phyloP scores from a whole-genome alignment of 2,113 vertebrate genomes.

The Alaudala cheleensis region DNA sequence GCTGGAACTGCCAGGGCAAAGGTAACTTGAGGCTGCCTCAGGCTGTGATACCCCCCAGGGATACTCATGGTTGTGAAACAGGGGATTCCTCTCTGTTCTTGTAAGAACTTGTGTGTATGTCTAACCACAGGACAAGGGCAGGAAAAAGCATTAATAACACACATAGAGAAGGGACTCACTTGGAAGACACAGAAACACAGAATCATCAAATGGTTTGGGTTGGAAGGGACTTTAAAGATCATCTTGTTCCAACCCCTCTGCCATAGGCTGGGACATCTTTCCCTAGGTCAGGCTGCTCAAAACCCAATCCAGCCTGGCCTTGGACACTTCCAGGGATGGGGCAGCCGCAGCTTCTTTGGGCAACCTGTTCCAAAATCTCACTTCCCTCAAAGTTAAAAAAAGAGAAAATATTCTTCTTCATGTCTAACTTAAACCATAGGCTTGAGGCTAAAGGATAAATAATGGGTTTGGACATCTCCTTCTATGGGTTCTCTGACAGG shows the following conservation, averaged over 20 bases:
- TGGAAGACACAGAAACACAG: neutral
- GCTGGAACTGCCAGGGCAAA: neutral
- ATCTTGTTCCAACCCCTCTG: neutral
- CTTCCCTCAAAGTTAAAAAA: neutral
- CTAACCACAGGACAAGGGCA: neutral
- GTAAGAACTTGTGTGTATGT: neutral
- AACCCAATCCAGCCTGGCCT: neutral
- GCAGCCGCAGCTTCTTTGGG: neutral
- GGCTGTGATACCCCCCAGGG: rapidly evolving
- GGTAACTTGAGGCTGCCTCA: neutral
- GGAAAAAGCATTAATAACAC: neutral
- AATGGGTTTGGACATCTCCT: neutral
- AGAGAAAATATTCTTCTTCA: neutral
- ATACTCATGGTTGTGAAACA: neutral
- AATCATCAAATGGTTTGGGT: neutral
- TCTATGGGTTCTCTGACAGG: neutral
- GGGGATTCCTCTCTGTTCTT: neutral
- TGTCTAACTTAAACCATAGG: neutral
- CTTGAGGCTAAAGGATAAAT: neutral
- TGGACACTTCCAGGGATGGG: neutral
- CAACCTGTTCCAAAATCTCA: neutral
- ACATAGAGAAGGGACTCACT: neutral
- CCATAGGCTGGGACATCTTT: neutral
- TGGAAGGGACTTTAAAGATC: neutral
- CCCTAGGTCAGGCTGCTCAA: neutral